Conservation (phyloP, 2,113 vertebrate species). For the Lepisosteus oculatus region DNA sequence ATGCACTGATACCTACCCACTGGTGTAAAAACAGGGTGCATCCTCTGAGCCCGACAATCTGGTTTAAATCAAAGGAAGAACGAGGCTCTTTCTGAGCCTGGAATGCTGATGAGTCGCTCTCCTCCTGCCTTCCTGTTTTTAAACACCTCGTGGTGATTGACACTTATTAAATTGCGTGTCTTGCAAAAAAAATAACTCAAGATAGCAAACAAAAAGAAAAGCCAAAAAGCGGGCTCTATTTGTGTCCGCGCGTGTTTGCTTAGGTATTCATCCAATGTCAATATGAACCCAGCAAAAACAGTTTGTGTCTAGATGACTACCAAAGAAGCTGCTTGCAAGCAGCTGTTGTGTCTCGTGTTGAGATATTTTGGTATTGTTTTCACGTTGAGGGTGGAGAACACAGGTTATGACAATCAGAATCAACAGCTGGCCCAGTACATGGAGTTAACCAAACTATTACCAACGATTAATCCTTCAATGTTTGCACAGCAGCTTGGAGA, state of each 20-base stretch:
- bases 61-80: slow-evolving; percentile 23
- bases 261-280: slow-evolving; percentile 23
- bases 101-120: slow-evolving; percentile 3
- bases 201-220: slow-evolving; percentile 2
- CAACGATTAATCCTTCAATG: too few relatives aligned
- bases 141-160: slow-evolving; percentile 18
- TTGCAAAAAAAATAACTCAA: slow-evolving; percentile 2
- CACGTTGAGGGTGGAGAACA: background rate
- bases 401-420: background rate
- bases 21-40: slow-evolving; percentile 17
- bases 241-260: slow-evolving; percentile 4
- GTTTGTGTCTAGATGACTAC: slow-evolving; percentile 3
- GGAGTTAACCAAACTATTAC: too few relatives aligned
- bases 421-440: too few relatives aligned
- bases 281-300: slow-evolving; percentile 14
- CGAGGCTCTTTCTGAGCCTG: slow-evolving; percentile 5
- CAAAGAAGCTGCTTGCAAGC: background rate
- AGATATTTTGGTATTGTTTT: background rate
- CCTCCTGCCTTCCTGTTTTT: slow-evolving; percentile 26
- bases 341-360: background rate
- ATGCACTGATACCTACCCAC: background rate
- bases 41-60: slow-evolving; percentile 8
- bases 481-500: too few relatives aligned
- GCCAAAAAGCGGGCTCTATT: background rate
- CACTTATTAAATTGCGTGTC: background rate